phyloP scores from a whole-genome alignment of 1,140 invertebrate genomes.

The Orchesella cincta region DNA sequence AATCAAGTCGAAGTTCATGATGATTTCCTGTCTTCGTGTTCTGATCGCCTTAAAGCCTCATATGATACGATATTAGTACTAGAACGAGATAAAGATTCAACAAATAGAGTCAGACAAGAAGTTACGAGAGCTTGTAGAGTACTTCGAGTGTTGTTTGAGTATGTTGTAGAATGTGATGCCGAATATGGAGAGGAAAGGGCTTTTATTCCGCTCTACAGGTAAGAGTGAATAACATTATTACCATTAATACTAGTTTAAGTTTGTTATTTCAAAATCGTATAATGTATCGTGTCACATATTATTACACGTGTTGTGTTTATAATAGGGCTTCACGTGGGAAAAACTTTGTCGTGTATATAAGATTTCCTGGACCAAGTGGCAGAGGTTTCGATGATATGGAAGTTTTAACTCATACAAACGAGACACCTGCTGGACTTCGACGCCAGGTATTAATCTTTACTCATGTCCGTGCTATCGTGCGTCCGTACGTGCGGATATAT shows the following conservation, averaged over 20 bases:
- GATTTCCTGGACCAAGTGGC: constrained; percentile 82
- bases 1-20: constrained; percentile 80
- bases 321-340: constrained; percentile 82
- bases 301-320: constrained; percentile 6
- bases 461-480: too few relatives aligned
- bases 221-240: too few relatives aligned
- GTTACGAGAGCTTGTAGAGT: constrained; percentile 90
- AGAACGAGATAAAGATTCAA: constrained; percentile 61
- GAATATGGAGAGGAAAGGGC: constrained; percentile 86
- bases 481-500: too few relatives aligned
- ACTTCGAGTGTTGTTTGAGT: constrained; percentile 91
- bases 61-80: constrained; percentile 71
- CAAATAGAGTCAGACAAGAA: constrained; percentile 67
- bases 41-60: constrained; percentile 81
- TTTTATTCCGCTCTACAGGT: constrained; percentile 83
- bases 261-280: background rate
- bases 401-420: constrained; percentile 89
- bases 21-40: constrained; percentile 85
- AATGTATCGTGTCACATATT: too few relatives aligned
- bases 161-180: constrained; percentile 92
- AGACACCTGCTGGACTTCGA: constrained; percentile 80
- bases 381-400: constrained; percentile 90
- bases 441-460: constrained; percentile 63
- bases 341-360: constrained; percentile 79
- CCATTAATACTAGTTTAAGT: constrained; percentile 30